These are phyloP conservation scores for Zaprionus vittiger DNA, from an alignment of 1,140 invertebrate genomes.

Conservation along the genomic window DNA sequence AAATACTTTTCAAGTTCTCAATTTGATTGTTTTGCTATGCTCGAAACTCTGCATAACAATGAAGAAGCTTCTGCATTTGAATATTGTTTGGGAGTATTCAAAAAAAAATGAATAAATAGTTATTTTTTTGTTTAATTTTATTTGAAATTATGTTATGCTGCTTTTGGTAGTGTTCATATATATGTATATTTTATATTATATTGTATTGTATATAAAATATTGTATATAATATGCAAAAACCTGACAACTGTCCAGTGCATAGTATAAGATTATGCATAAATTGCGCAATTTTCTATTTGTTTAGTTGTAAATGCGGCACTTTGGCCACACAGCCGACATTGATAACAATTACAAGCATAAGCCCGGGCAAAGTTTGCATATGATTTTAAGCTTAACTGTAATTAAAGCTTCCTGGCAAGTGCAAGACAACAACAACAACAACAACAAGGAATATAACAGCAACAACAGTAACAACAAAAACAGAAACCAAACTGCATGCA, in stretches of 20 bases:
- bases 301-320: conserved; percentile 8
- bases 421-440: conserved; percentile 49
- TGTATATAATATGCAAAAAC: too few relatives aligned
- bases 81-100: not conserved
- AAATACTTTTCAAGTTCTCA: not conserved
- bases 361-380: conserved; percentile 64
- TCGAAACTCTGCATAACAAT: not conserved
- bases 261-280: not conserved
- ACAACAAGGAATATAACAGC: conserved; percentile 26
- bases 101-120: too few relatives aligned
- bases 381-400: conserved; percentile 80
- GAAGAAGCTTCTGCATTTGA: too few relatives aligned
- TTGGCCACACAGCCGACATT: conserved; percentile 48
- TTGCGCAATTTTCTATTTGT: not conserved
- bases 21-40: not conserved
- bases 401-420: conserved; percentile 73
- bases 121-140: too few relatives aligned
- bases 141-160: too few relatives aligned
- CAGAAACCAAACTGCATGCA: conserved; percentile 41
- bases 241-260: not conserved
- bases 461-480: conserved; percentile 28
- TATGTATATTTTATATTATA: too few relatives aligned
- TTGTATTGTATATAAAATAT: too few relatives aligned
- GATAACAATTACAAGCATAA: conserved; percentile 66
- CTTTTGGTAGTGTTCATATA: too few relatives aligned